These are phyloP conservation scores for Muscidifurax raptorellus DNA, from an alignment of 1,140 invertebrate genomes.

Conservation along the genomic window DNA sequence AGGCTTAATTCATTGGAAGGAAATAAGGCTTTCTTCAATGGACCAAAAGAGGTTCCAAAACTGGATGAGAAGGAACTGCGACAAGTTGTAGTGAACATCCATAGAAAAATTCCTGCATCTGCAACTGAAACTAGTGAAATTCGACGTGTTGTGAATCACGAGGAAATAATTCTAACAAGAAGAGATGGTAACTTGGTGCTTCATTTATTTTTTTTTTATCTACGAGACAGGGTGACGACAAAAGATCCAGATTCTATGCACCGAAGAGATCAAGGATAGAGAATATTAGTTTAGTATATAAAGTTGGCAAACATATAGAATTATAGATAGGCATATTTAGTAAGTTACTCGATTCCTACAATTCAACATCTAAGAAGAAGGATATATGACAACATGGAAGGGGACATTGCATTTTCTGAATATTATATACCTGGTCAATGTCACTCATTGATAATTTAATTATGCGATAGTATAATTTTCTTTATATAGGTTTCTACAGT, in stretches of 20 bases:
- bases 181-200: conserved; percentile 45
- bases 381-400: neutral
- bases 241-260: neutral
- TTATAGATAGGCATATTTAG: neutral
- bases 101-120: conserved; percentile 34
- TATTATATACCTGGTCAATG: neutral
- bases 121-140: conserved; percentile 32
- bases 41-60: conserved; percentile 21
- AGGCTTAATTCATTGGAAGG: conserved; percentile 16
- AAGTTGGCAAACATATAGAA: neutral
- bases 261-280: neutral
- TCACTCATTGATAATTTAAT: neutral
- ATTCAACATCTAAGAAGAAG: neutral
- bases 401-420: neutral
- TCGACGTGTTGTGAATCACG: conserved; percentile 27
- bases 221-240: neutral
- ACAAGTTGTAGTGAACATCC: conserved; percentile 38
- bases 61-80: conserved; percentile 14
- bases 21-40: conserved; percentile 27
- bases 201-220: conserved; percentile 20
- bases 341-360: neutral
- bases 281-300: neutral
- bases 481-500: neutral
- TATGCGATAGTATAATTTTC: neutral
- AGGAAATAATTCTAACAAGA: conserved; percentile 45